Base-by-base conservation (phyloP, 1,140 invertebrate species). In the Drosophila triauraria region DNA sequence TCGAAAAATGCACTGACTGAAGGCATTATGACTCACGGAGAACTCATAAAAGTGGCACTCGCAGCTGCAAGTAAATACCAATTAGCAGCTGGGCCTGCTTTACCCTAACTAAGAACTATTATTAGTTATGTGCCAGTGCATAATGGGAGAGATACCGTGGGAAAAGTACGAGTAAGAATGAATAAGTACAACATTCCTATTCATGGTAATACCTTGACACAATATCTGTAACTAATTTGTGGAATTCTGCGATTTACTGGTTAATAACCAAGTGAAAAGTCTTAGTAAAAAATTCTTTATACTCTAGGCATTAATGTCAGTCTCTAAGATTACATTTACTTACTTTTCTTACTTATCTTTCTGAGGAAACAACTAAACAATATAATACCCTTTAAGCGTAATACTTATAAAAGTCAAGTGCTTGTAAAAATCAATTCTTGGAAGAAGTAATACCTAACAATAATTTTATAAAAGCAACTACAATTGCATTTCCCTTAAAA, bases 61-160 rank as follows among this genome's bases (percentile, higher is more conserved):
- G 13, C 60, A 51, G 47, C 10, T 51, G 60, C 2, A 23, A 43
- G 20, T 62, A 42, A 68, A 50, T 43, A 27, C 44, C 35, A 35
- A 51, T 51, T 50, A 20, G 13, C 38, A 50, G 38, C 27, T 64
- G 59, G n/a, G 13, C 9, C 4, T 42, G 32, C 12, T 32, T 8
- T n/a, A 10, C 12, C 35, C 25, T 32, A 63, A 63, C 32, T 15
- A 6, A 13, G 2, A 20, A 3, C 20, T 56, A 38, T 51, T 27
- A 17, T n/a, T 62, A 30, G 51, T 27, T 20, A 27, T 38, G 32
- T 38, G 59, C 25, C 54, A 42, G 12, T 15, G 30, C 32, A 40
- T 17, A 57, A 57, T 62, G 30, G 9, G 38, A n/a, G 0, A 5
- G 25, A 12, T 43, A 40, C 9, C 4, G 23, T 54, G 51, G 32